Percentiles rank a stretch among this genome's conserved stretches.
phyloP scores from a whole-genome alignment of 2,113 vertebrate species.

The Alexandromys fortis region DNA sequence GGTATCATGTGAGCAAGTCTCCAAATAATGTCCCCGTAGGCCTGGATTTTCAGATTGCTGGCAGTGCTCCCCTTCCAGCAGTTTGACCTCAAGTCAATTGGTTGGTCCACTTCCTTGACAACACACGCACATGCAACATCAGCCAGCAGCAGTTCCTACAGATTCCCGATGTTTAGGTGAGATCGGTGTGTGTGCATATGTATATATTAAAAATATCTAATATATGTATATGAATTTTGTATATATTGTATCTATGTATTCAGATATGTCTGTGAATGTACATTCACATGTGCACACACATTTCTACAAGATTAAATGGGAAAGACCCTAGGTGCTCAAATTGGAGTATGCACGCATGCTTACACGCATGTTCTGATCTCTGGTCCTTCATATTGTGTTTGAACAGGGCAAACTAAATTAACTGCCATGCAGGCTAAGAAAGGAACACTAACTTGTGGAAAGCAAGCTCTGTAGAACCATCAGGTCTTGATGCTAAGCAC shows the following conservation, averaged over 20 bases:
- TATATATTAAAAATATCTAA: background rate
- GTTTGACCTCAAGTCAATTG: background rate
- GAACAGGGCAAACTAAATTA: background rate
- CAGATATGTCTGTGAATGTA: background rate
- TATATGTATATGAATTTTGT: conserved; percentile 21
- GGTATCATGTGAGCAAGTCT: conserved; percentile 18
- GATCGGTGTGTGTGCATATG: background rate
- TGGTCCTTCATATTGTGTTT: conserved; percentile 8
- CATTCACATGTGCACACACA: background rate
- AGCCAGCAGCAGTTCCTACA: conserved; percentile 7
- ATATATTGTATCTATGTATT: background rate
- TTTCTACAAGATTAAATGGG: background rate
- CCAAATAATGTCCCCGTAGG: background rate
- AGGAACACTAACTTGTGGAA: background rate
- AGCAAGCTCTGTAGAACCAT: background rate
- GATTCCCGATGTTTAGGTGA: background rate
- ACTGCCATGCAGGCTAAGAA: background rate
- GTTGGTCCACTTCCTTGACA: background rate
- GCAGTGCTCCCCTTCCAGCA: background rate
- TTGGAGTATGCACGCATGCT: background rate
- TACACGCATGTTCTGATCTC: background rate
- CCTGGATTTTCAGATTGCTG: background rate
- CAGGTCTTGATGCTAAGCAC: background rate
- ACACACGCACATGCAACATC: background rate
- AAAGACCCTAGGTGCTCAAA: conserved; percentile 63